Evolutionary conservation across 2,888 invertebrate genomes (phyloP).

Genomic region (Antheraea assamensis): DNA sequence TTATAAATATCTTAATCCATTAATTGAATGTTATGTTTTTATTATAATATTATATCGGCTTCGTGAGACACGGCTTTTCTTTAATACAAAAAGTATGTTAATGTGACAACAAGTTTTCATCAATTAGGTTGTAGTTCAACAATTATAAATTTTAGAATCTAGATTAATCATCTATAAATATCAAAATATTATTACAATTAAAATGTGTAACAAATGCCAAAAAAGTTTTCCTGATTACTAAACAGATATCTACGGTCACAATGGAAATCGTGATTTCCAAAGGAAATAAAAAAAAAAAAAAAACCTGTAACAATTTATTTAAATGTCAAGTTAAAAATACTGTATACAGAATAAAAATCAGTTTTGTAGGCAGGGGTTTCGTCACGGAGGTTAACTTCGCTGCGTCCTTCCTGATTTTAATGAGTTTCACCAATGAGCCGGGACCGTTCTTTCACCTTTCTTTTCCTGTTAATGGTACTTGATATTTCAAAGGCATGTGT

Average conservation of each 20-base stretch:
- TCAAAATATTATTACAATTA: background rate
- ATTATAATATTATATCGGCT: too few species aligned
- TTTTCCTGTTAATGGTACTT: constrained; percentile 28
- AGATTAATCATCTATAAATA: background rate
- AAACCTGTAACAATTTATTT: background rate
- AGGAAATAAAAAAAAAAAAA: background rate
- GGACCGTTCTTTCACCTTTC: constrained; percentile 34
- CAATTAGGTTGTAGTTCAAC: background rate
- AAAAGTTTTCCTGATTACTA: background rate
- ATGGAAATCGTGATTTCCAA: background rate
- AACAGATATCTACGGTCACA: background rate
- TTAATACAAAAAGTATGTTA: background rate
- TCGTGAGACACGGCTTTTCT: too few species aligned
- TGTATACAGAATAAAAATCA: background rate
- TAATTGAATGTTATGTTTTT: too few species aligned
- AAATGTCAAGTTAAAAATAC: background rate
- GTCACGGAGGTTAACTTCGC: constrained; percentile 54
- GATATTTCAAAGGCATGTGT: constrained; percentile 3
- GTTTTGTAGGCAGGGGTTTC: constrained; percentile 28
- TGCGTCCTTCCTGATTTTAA: constrained; percentile 70
- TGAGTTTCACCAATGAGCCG: constrained; percentile 70
- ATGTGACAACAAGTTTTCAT: background rate
- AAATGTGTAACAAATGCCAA: background rate
- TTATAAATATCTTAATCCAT: too few species aligned
- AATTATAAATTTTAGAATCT: background rate